Conservation (phyloP, 2,888 invertebrate genomes). For the Lasiommata megera region DNA sequence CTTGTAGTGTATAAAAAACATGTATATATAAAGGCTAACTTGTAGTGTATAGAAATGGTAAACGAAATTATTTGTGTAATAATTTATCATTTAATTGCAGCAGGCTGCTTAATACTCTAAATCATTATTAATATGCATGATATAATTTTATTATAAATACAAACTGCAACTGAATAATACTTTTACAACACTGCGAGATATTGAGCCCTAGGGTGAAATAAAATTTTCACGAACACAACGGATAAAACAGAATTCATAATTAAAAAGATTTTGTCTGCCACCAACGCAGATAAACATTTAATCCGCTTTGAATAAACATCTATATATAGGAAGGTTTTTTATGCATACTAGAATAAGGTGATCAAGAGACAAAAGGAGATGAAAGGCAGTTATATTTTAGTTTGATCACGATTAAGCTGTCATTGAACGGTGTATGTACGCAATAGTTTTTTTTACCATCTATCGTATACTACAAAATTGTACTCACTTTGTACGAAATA, state of each 20-base stretch:
- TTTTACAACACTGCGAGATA: constrained; percentile 24
- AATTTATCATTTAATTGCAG: neutral
- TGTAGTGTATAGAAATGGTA: too few relatives aligned
- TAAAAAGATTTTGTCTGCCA: constrained; percentile 32
- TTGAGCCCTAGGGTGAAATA: constrained; percentile 26
- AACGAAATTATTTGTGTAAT: neutral
- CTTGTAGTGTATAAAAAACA: too few relatives aligned
- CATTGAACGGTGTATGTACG: constrained; percentile 28
- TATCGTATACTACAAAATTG: too few relatives aligned
- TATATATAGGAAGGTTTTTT: neutral
- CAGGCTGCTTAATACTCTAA: neutral
- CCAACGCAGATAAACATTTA: constrained; percentile 19
- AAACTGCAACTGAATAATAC: constrained; percentile 14
- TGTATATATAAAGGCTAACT: too few relatives aligned
- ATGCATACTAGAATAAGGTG: neutral
- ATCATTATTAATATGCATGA: neutral
- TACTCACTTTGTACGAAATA: neutral
- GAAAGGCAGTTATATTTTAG: too few relatives aligned
- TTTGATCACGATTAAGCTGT: constrained; percentile 28
- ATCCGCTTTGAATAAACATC: neutral
- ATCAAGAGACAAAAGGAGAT: neutral
- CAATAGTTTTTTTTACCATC: neutral
- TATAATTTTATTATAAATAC: neutral
- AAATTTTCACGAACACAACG: constrained; percentile 28
- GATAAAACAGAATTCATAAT: constrained; percentile 29